These are phyloP conservation scores for Xerus inauris DNA, from an alignment of 2,113 vertebrate genomes.

Conservation along the genomic window DNA sequence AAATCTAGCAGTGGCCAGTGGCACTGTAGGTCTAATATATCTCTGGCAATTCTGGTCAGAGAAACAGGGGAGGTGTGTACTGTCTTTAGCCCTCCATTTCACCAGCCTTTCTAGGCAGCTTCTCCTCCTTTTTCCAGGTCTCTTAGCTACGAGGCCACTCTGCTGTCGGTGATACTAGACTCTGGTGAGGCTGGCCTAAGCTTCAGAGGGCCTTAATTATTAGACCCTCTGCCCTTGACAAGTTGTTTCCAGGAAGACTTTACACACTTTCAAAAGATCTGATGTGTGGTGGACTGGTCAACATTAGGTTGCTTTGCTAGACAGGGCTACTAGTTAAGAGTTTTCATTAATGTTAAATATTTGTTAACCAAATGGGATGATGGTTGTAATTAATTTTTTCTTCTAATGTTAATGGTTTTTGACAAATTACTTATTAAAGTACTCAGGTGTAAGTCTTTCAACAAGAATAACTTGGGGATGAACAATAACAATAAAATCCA, in stretches of 20 bases:
- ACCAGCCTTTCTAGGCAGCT: not conserved
- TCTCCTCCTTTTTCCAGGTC: too few relatives aligned
- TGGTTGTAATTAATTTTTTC: not conserved
- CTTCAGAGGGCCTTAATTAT: not conserved
- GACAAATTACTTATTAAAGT: not conserved
- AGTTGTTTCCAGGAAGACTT: not conserved
- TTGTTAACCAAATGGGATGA: slow-evolving; percentile 15
- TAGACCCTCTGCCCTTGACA: not conserved
- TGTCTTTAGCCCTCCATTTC: not conserved
- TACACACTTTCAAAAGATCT: not conserved
- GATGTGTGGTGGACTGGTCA: not conserved
- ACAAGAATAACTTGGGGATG: not conserved
- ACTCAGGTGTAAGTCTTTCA: not conserved
- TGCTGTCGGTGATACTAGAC: not conserved
- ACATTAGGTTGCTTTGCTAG: not conserved
- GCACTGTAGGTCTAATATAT: accelerated
- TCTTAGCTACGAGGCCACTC: not conserved
- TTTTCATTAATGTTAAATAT: slow-evolving; percentile 1
- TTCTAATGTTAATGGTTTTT: not conserved
- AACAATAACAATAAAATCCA: not conserved
- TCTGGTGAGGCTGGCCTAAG: not conserved
- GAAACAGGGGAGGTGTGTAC: accelerated
- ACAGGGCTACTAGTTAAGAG: not conserved
- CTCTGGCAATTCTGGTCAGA: not conserved
- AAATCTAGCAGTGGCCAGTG: not conserved